A percentile compares a stretch with the other conserved stretches of the same genome.
These are phyloP conservation scores for Parnassius orleans DNA, from an alignment of 2,888 invertebrate genomes.

Conservation along the genomic window DNA sequence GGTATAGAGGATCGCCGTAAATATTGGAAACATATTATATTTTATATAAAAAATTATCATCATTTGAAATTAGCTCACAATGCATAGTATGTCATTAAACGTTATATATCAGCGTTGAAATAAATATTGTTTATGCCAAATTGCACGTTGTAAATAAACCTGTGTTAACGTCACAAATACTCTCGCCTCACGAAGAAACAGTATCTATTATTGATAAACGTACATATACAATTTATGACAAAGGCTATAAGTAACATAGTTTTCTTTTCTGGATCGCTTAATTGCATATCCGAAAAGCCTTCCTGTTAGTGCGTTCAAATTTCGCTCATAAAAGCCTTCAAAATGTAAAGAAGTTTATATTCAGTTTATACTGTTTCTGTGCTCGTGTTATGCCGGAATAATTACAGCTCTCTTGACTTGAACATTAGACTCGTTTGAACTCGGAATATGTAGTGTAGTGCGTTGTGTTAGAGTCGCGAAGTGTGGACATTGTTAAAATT, in stretches of 20 bases:
- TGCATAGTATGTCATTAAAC: too few relatives aligned
- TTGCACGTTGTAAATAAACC: not conserved
- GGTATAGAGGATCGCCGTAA: slow-evolving; percentile 23
- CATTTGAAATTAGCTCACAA: too few relatives aligned
- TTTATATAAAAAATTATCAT: slow-evolving; percentile 5
- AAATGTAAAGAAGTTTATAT: too few relatives aligned
- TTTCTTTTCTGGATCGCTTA: too few relatives aligned
- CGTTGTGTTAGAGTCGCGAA: slow-evolving; percentile 13
- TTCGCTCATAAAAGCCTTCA: not conserved
- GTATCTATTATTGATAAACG: too few relatives aligned
- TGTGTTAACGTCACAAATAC: too few relatives aligned
- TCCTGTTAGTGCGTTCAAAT: not conserved
- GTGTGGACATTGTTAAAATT: slow-evolving; percentile 25
- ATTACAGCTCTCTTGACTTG: slow-evolving; percentile 11
- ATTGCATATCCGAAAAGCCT: not conserved
- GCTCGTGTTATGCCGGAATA: not conserved
- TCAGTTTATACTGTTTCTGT: too few relatives aligned
- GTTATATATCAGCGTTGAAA: not conserved
- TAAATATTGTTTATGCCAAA: not conserved
- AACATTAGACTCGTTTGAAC: not conserved
- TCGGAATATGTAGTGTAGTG: slow-evolving; percentile 6
- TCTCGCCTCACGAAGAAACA: too few relatives aligned
- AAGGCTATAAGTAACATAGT: too few relatives aligned
- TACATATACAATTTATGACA: too few relatives aligned
- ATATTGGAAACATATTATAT: slow-evolving; percentile 11